A percentile compares a stretch with the other conserved stretches of the same genome.
These are phyloP conservation scores for Jacana jacana DNA, from an alignment of 2,113 vertebrate genomes.

Conservation along the genomic window DNA sequence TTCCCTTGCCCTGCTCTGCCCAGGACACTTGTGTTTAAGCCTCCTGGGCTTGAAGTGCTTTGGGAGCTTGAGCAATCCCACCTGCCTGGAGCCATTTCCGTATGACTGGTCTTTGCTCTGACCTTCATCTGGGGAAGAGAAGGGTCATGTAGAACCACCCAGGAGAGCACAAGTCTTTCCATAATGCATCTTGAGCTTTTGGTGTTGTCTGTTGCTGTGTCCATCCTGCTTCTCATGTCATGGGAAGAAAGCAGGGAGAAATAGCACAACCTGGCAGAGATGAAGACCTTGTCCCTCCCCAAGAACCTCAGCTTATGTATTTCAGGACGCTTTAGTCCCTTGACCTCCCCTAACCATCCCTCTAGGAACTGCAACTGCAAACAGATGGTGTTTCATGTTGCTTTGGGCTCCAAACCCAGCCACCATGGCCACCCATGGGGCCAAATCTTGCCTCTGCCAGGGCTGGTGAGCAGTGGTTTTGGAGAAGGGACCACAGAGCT, in stretches of 20 bases:
- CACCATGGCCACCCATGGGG: rapidly evolving
- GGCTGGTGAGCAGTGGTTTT: rapidly evolving
- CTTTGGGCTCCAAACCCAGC: rapidly evolving
- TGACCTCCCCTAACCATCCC: not conserved
- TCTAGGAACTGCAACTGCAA: not conserved
- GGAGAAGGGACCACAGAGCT: not conserved
- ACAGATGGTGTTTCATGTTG: rapidly evolving
- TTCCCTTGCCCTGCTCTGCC: not conserved
- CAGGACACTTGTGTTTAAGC: too few species aligned
- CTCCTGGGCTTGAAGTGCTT: not conserved
- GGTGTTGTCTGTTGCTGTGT: not conserved
- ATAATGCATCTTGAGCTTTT: not conserved
- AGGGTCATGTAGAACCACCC: too few species aligned
- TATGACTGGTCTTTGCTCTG: not conserved
- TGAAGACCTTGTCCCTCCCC: not conserved
- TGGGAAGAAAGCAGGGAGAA: not conserved
- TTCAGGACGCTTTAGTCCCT: not conserved
- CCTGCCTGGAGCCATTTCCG: not conserved
- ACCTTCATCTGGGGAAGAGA: not conserved
- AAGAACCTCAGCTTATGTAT: not conserved
- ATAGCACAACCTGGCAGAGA: rapidly evolving
- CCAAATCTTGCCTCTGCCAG: not conserved
- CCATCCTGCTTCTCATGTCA: not conserved
- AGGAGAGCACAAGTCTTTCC: not conserved
- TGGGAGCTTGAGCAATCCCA: too few species aligned